phyloP scores from a whole-genome alignment of 1,140 invertebrate species.

The Drosophila pseudoobscura region DNA sequence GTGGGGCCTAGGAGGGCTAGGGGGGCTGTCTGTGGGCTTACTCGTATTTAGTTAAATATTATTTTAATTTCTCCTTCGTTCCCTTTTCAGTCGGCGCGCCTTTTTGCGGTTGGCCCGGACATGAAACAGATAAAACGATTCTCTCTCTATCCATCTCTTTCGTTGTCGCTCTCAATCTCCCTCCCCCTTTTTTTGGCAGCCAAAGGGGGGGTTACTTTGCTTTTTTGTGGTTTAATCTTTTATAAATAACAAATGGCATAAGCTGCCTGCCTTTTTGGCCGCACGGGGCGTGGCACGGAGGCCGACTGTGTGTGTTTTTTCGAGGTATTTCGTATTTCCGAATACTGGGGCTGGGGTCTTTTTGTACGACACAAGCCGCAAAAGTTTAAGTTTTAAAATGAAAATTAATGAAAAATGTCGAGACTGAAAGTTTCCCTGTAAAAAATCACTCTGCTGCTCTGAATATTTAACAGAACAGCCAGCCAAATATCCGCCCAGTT shows the following conservation, averaged over 20 bases:
- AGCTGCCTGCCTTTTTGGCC: slow-evolving; percentile 50
- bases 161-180: neutral
- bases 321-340: slow-evolving; percentile 18
- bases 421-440: slow-evolving; percentile 1
- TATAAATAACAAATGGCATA: slow-evolving; percentile 77
- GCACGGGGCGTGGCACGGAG: slow-evolving; percentile 12
- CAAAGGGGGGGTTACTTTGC: slow-evolving; percentile 12
- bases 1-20: neutral
- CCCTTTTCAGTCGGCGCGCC: slow-evolving; percentile 24
- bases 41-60: slow-evolving; percentile 73
- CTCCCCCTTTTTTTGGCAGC: neutral
- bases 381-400: slow-evolving; percentile 37
- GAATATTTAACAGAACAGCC: no score
- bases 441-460: neutral
- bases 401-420: neutral
- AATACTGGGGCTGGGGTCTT: slow-evolving; percentile 14
- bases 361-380: slow-evolving; percentile 10
- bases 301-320: slow-evolving; percentile 14
- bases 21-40: slow-evolving; percentile 36
- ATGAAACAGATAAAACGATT: slow-evolving; percentile 56
- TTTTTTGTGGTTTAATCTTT: slow-evolving; percentile 76
- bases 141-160: neutral
- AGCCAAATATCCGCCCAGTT: no score
- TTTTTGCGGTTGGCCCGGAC: slow-evolving; percentile 40
- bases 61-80: slow-evolving; percentile 68